Evolutionary conservation across 1,140 invertebrate genomes (phyloP).

Genomic region (Zelostemma sp.): DNA sequence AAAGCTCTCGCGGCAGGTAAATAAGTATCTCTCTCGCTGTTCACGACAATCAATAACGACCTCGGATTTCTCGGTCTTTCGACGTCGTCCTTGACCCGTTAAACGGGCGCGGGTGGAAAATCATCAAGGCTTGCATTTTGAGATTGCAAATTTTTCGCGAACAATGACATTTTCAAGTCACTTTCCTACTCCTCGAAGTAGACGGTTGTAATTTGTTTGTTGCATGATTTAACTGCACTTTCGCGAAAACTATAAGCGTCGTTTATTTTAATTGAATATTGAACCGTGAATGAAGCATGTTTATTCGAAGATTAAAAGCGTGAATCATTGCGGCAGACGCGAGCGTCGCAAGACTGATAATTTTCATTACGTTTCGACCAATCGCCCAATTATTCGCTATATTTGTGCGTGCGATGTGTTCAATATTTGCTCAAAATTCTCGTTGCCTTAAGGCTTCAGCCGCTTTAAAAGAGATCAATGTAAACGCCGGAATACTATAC

Average conservation of each 20-base stretch:
- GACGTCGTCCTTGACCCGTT: constrained; percentile 42
- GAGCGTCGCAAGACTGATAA: too few species aligned
- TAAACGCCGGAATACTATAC: constrained; percentile 46
- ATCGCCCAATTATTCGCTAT: too few species aligned
- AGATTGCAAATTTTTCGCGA: too few species aligned
- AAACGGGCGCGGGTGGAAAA: constrained; percentile 28
- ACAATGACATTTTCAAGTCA: too few species aligned
- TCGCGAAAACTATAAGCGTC: too few species aligned
- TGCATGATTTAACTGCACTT: too few species aligned
- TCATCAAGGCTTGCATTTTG: too few species aligned
- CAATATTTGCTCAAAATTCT: constrained; percentile 4
- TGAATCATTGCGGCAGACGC: background rate
- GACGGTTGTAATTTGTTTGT: too few species aligned
- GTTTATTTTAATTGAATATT: background rate
- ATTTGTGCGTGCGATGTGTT: too few species aligned
- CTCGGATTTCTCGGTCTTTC: constrained; percentile 37
- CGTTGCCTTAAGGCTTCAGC: constrained; percentile 25
- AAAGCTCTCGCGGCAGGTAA: constrained; percentile 73
- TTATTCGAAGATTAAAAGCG: background rate
- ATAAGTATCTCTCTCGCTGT: constrained; percentile 30
- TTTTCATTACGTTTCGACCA: too few species aligned
- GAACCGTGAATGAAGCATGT: background rate
- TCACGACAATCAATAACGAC: constrained; percentile 45
- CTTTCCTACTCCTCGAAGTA: too few species aligned
- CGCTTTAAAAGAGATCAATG: constrained; percentile 58